These are phyloP conservation scores for Thera obeliscata DNA, from an alignment of 2,888 invertebrate genomes.

Conservation along the genomic window DNA sequence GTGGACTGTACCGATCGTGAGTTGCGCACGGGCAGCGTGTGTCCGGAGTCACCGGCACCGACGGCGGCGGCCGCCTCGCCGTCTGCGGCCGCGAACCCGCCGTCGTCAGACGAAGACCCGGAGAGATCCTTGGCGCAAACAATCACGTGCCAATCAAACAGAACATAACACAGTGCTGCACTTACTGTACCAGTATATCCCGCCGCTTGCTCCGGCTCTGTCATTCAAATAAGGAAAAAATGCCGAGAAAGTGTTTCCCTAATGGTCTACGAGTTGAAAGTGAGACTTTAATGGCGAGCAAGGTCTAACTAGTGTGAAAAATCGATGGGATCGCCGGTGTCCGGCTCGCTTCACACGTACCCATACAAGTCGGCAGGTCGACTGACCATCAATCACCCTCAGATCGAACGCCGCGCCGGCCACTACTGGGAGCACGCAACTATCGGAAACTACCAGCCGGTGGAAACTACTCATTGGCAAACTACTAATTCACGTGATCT, in stretches of 20 bases:
- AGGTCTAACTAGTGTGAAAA: conserved; percentile 62
- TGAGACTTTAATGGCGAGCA: conserved; percentile 66
- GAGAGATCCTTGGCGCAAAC: conserved; percentile 79
- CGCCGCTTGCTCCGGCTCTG: conserved; percentile 47
- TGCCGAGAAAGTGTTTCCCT: conserved; percentile 56
- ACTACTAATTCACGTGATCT: conserved; percentile 45
- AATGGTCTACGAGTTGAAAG: conserved; percentile 67
- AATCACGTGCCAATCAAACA: conserved; percentile 68
- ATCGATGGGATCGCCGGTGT: conserved; percentile 72
- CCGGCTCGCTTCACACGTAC: conserved; percentile 63
- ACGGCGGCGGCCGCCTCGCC: conserved; percentile 65
- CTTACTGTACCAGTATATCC: conserved; percentile 54
- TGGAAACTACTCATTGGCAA: conserved; percentile 23
- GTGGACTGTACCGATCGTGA: conserved; percentile 78
- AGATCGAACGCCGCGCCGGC: conserved; percentile 49
- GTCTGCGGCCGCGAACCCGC: conserved; percentile 77
- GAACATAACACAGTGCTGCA: conserved; percentile 56
- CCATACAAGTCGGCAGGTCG: conserved; percentile 67
- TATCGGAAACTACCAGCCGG: conserved; percentile 39
- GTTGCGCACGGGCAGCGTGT: conserved; percentile 83
- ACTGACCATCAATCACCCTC: conserved; percentile 65
- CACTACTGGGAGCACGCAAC: conserved; percentile 52
- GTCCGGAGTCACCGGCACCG: conserved; percentile 70
- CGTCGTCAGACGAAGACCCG: conserved; percentile 83
- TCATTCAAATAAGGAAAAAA: conserved; percentile 43